phyloP scores from a whole-genome alignment of 2,888 invertebrate genomes.

The Lissocephala sabroskyi region DNA sequence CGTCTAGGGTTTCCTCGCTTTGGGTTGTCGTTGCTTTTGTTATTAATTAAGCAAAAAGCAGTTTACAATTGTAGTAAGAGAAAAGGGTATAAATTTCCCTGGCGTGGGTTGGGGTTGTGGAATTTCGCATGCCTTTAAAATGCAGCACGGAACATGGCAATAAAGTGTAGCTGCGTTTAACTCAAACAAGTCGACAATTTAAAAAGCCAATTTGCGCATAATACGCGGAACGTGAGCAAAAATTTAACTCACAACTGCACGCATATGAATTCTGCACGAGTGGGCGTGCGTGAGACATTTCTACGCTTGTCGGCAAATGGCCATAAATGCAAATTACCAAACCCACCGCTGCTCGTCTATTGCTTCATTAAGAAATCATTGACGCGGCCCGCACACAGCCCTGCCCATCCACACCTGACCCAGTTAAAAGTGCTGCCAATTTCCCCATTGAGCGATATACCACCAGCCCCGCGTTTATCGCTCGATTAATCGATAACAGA shows the following conservation, averaged over 20 bases:
- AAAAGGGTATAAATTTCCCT: slow-evolving; percentile 2
- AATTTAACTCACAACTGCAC: slow-evolving; percentile 46
- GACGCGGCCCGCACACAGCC: slow-evolving; percentile 8
- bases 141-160: slow-evolving; percentile 63
- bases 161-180: slow-evolving; percentile 67
- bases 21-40: no score
- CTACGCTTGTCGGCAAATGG: slow-evolving; percentile 30
- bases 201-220: slow-evolving; percentile 69
- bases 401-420: slow-evolving; percentile 36
- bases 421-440: slow-evolving; percentile 24
- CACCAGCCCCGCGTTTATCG: no score
- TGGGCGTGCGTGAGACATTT: slow-evolving; percentile 13
- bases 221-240: slow-evolving; percentile 65
- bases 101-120: slow-evolving; percentile 22
- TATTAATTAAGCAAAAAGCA: no score
- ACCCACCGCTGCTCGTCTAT: slow-evolving; percentile 20
- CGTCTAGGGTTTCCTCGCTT: no score
- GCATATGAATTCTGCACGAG: slow-evolving; percentile 7
- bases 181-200: slow-evolving; percentile 62
- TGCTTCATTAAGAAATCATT: slow-evolving; percentile 50
- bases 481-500: no score
- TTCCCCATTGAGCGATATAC: no score
- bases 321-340: slow-evolving; percentile 42
- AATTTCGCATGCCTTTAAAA: slow-evolving; percentile 64
- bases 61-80: neutral